Evolutionary conservation across 2,797 vertebrate genomes (phyloP).

Genomic region (Sphenopsis melanotis): DNA sequence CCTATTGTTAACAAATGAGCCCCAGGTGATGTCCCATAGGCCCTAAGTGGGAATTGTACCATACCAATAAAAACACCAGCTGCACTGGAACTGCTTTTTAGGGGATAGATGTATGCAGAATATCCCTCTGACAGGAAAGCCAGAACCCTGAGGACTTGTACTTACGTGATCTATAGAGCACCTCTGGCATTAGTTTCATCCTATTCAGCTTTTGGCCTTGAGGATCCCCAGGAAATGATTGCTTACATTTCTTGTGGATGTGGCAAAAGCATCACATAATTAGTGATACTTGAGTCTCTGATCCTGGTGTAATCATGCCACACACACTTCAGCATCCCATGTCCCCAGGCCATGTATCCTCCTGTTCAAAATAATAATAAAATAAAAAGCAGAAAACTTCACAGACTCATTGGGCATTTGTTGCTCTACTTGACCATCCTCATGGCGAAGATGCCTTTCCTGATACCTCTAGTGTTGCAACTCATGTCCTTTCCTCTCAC

Average conservation of each 20-base stretch:
- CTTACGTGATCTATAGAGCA: not conserved
- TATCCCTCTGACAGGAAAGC: not conserved
- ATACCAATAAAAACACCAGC: not conserved
- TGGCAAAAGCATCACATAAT: not conserved
- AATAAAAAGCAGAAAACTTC: not conserved
- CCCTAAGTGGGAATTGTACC: not conserved
- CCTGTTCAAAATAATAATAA: not conserved
- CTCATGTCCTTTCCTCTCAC: not conserved
- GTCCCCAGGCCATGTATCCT: not conserved
- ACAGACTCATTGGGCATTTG: not conserved
- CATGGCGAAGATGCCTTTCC: not conserved
- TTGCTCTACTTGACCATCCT: not conserved
- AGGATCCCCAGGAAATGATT: not conserved
- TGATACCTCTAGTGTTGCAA: not conserved
- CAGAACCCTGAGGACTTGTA: not conserved
- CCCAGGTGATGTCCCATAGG: not conserved
- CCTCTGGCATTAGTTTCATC: not conserved
- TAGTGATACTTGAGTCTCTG: not conserved
- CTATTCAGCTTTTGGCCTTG: not conserved
- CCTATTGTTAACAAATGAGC: constrained; percentile 16
- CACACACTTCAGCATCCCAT: not conserved
- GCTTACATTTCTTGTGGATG: not conserved
- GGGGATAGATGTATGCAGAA: not conserved
- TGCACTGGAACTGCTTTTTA: not conserved
- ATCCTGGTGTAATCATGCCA: not conserved